phyloP scores from a whole-genome alignment of 2,888 invertebrate species.

The Callimorpha dominula region DNA sequence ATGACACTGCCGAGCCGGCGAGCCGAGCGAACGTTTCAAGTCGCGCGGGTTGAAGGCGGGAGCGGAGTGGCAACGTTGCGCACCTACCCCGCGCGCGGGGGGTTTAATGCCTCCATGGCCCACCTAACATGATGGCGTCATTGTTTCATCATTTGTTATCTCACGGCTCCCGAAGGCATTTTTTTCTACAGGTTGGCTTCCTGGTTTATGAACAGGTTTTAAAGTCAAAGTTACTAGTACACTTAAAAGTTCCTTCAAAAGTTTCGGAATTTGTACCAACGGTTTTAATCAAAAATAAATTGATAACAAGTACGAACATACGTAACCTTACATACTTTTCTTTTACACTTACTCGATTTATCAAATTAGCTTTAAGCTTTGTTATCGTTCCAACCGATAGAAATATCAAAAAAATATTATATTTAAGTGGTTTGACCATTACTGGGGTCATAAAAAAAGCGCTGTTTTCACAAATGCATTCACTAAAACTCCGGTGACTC shows the following conservation, averaged over 20 bases:
- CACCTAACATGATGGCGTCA: slow-evolving; percentile 69
- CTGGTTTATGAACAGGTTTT: neutral
- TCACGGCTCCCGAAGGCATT: slow-evolving; percentile 64
- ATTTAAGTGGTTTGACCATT: slow-evolving; percentile 42
- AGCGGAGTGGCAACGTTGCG: slow-evolving; percentile 73
- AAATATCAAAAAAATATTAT: slow-evolving; percentile 33
- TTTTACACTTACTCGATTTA: neutral
- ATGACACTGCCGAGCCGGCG: slow-evolving; percentile 52
- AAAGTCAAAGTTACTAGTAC: neutral
- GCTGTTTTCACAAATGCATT: slow-evolving; percentile 54
- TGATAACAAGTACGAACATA: neutral
- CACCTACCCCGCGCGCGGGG: slow-evolving; percentile 66
- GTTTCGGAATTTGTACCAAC: neutral
- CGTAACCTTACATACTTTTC: neutral
- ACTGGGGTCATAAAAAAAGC: slow-evolving; percentile 36
- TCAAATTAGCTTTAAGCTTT: neutral
- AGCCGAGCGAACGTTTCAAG: slow-evolving; percentile 47
- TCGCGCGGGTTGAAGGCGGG: slow-evolving; percentile 51
- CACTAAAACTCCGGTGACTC: slow-evolving; percentile 67
- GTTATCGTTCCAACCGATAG: slow-evolving; percentile 4
- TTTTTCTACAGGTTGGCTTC: slow-evolving; percentile 31
- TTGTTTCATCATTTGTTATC: slow-evolving; percentile 77
- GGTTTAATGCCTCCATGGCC: slow-evolving; percentile 60
- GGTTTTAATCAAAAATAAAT: neutral
- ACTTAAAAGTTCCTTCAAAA: neutral